Evolutionary conservation across 2,888 invertebrate genomes (phyloP), one percentile per base, ranked within the genome.

Genomic region (Anthrax anthrax): DNA sequence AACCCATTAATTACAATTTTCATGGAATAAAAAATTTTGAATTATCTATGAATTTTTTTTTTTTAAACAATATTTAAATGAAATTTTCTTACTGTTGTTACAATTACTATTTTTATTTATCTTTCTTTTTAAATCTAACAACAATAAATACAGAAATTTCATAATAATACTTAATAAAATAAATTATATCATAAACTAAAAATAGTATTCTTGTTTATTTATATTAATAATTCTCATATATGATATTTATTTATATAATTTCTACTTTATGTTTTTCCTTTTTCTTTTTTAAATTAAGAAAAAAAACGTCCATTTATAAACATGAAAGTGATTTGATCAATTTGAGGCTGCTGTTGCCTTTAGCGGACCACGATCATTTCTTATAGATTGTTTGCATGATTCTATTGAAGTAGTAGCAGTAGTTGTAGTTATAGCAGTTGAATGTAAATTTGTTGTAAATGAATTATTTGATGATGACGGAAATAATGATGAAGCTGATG

Each of bases 291-390:
- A n/a, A 17, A 38, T 9, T 17, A 18, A 14, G 18, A 18, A 39
- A 39, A 39, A 16, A 23, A n/a, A n/a, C n/a, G n/a, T n/a, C n/a
- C n/a, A n/a, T n/a, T n/a, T n/a, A n/a, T n/a, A n/a, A n/a, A n/a
- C n/a, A n/a, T n/a, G n/a, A n/a, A n/a, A n/a, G n/a, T n/a, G n/a
- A n/a, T n/a, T n/a, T n/a, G n/a, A 39, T 54, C 52, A 56, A 50
- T 56, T 56, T 44, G 55, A 56, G 47, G 56, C 55, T 42, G 57
- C 51, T 42, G 57, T 55, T 14, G 55, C 56, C 50, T 57, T 57
- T n/a, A 55, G 46, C 32, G 52, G 49, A 8, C 53, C 51, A 23
- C 56, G 51, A 44, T 57, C 56, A 47, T 54, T 56, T 37, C 50
- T 50, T 29, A 49, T 18, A 51, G 48, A 51, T 47, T 55, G 55